These are phyloP conservation scores for Apodemus sylvaticus DNA, from an alignment of 2,113 vertebrate genomes.

Conservation along the genomic window DNA sequence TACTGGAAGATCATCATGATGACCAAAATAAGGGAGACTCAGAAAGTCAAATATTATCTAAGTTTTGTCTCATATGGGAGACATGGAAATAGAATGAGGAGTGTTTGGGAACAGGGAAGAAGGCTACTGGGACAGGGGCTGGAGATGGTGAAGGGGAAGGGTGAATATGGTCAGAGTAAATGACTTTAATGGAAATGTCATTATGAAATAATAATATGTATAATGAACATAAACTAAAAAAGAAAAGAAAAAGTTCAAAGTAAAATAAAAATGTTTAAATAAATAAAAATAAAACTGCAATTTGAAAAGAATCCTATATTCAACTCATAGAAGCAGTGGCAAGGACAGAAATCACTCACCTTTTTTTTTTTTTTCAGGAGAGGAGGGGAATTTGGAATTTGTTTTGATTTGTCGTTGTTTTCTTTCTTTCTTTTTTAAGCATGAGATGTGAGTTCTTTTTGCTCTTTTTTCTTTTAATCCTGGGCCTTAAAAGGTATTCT, in stretches of 20 bases:
- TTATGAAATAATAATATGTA: neutral
- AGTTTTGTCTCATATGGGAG: neutral
- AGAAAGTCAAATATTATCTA: neutral
- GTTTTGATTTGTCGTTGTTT: neutral
- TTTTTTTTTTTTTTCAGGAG: neutral
- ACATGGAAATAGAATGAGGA: neutral
- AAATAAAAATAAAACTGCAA: conserved; percentile 32
- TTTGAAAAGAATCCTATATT: conserved; percentile 28
- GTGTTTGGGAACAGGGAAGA: no score
- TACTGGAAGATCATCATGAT: conserved; percentile 1
- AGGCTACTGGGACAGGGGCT: neutral
- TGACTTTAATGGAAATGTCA: neutral
- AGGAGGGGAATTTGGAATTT: neutral
- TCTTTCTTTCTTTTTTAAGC: neutral
- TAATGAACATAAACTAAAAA: neutral
- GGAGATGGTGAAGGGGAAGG: neutral
- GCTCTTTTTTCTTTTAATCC: conserved; percentile 39
- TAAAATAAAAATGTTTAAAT: neutral
- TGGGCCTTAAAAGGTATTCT: conserved; percentile 80
- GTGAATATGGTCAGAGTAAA: neutral
- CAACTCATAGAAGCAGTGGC: neutral
- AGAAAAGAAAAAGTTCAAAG: neutral
- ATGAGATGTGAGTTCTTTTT: neutral
- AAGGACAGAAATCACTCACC: neutral
- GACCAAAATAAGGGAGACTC: neutral